Evolutionary conservation across 2,888 invertebrate genomes (phyloP).

Genomic region (Carterocephalus palaemon): DNA sequence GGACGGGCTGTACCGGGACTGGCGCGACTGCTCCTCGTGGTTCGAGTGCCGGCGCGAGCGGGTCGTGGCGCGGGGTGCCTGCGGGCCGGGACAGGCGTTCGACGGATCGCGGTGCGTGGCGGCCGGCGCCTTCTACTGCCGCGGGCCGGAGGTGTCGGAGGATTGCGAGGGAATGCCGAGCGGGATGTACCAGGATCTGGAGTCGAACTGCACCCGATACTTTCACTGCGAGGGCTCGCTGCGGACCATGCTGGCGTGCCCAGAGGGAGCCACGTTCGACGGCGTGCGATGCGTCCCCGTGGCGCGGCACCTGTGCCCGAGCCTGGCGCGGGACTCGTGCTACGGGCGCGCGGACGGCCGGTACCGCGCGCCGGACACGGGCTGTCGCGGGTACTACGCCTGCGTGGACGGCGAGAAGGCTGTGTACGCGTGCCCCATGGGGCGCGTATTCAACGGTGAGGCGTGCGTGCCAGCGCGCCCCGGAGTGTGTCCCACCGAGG

Average conservation of each 20-base stretch:
- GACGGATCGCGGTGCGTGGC: conserved; percentile 71
- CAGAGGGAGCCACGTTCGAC: conserved; percentile 61
- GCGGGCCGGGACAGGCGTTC: conserved; percentile 67
- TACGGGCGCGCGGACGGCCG: conserved; percentile 75
- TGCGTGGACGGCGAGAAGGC: conserved; percentile 77
- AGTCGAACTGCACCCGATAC: conserved; percentile 73
- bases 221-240: conserved; percentile 68
- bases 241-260: conserved; percentile 63
- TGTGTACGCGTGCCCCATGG: conserved; percentile 77
- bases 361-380: conserved; percentile 69
- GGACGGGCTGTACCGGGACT: conserved; percentile 68
- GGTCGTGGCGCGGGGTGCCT: conserved; percentile 64
- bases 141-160: conserved; percentile 59
- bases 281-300: conserved; percentile 62
- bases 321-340: conserved; percentile 72
- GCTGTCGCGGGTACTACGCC: conserved; percentile 80
- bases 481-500: conserved; percentile 56
- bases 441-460: conserved; percentile 77
- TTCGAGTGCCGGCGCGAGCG: conserved; percentile 70
- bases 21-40: conserved; percentile 71
- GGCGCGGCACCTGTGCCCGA: conserved; percentile 64
- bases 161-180: conserved; percentile 72
- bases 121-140: conserved; percentile 61
- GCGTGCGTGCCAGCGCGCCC: conserved; percentile 63
- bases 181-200: conserved; percentile 76